Evolutionary conservation across 2,888 invertebrate genomes (phyloP), one percentile per base, ranked within the genome.

Genomic region (Stenolophus ochropezus): DNA sequence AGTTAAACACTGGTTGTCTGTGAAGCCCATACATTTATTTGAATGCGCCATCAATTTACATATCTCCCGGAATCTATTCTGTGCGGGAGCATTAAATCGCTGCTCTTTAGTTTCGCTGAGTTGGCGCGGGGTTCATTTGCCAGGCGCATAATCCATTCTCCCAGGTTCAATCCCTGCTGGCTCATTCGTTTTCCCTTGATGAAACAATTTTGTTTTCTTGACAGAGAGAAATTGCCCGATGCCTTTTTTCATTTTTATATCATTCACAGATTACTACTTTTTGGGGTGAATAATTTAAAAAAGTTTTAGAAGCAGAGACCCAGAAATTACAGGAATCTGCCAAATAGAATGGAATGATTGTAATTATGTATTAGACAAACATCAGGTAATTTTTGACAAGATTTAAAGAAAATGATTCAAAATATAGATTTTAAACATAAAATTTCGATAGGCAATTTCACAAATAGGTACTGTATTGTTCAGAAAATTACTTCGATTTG

Each of bases 231-330:
- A 56, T 77, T 61, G 61, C 14, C n/a, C 27, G 61, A 61, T 61
- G 61, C 47, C 33, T 20, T 77, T 47, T 61, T 61, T 76, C 56
- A 51, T 75, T 77, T 77, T 61, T 77, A 47, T 77, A 77, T 77
- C 61, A 77, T 77, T 76, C 58, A 76, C 76, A 53, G 76, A 33
- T 76, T 33, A 56, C 61, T 77, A 47, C 77, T 58, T 61, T n/a
- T 77, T 61, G 47, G 77, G 77, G 77, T 77, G 77, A 77, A 77
- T 77, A 77, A 77, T 77, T 77, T 77, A n/a, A 47, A 77, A 77
- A 77, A 77, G 61, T 77, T 77, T 61, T 61, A 77, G n/a, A n/a
- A n/a, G n/a, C n/a, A n/a, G n/a, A n/a, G n/a, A n/a, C n/a, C n/a
- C n/a, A n/a, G n/a, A n/a, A n/a, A n/a, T n/a, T n/a, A n/a, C n/a